These are phyloP conservation scores for Ophion costatus DNA, from an alignment of 2,888 invertebrate genomes.

Conservation along the genomic window DNA sequence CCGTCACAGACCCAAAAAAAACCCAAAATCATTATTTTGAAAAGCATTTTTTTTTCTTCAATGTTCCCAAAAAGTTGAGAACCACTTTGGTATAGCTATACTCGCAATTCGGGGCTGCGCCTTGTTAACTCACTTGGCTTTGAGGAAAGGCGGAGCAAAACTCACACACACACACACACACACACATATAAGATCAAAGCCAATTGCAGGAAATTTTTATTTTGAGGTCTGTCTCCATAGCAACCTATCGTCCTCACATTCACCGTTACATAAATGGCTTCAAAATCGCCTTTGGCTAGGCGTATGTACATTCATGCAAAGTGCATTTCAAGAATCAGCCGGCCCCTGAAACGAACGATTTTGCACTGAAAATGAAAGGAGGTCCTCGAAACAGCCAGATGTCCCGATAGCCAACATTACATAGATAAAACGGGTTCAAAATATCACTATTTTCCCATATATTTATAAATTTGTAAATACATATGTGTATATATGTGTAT, in stretches of 20 bases:
- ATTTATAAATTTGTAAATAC: background rate
- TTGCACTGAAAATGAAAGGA: no score
- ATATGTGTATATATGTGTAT: background rate
- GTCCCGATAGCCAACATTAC: no score
- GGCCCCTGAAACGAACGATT: no score
- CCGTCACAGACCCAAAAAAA: no score
- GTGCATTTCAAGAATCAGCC: background rate
- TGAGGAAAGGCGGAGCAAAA: constrained; percentile 79
- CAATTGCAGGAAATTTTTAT: no score
- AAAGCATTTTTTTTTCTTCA: background rate
- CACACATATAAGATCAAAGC: no score
- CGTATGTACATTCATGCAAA: background rate
- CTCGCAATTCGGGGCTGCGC: constrained; percentile 58
- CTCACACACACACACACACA: background rate
- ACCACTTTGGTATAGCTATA: constrained; percentile 45
- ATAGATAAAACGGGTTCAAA: background rate
- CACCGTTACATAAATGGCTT: no score
- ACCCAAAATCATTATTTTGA: no score
- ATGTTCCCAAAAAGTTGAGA: constrained; percentile 39
- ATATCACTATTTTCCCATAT: constrained; percentile 18
- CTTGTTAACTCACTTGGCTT: constrained; percentile 66
- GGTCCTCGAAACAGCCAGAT: no score
- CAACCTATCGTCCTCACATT: no score
- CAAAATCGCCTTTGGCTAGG: background rate
- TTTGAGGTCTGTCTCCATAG: no score